Evolutionary conservation across 2,113 vertebrate species (phyloP).

Genomic region (Climacteris rufus): DNA sequence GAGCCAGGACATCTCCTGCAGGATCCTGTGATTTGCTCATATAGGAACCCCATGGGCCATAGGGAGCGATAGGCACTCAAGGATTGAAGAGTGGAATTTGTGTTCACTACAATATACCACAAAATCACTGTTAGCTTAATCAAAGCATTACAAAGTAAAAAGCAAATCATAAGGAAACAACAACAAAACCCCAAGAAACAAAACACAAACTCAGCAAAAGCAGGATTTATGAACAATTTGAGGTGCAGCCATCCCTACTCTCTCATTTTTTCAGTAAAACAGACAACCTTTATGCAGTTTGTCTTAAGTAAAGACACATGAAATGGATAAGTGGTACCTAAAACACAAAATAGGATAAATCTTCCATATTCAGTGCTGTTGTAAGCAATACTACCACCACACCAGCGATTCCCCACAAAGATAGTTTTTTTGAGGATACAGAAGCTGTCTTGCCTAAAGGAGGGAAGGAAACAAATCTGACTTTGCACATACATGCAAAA

Average conservation of each 20-base stretch:
- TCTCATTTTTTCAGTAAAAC: neutral
- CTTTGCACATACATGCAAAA: neutral
- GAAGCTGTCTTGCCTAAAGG: neutral
- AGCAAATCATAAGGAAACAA: neutral
- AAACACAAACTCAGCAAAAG: neutral
- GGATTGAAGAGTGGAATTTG: neutral
- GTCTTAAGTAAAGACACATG: neutral
- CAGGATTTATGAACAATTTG: neutral
- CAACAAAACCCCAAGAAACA: fast-evolving
- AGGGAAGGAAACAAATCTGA: neutral
- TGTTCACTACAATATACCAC: neutral
- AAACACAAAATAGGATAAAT: neutral
- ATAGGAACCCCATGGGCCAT: neutral
- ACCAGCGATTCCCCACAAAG: neutral
- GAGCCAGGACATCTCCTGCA: neutral
- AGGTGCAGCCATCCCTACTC: neutral
- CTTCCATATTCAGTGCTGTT: neutral
- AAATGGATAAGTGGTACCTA: neutral
- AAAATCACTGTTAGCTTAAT: neutral
- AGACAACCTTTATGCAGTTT: neutral
- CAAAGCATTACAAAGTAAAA: neutral
- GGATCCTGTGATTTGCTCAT: neutral
- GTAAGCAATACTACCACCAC: neutral
- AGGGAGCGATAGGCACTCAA: neutral
- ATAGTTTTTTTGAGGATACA: neutral